Evolutionary conservation across 2,888 invertebrate species (phyloP).

Genomic region (Lepidochrysops patricia): DNA sequence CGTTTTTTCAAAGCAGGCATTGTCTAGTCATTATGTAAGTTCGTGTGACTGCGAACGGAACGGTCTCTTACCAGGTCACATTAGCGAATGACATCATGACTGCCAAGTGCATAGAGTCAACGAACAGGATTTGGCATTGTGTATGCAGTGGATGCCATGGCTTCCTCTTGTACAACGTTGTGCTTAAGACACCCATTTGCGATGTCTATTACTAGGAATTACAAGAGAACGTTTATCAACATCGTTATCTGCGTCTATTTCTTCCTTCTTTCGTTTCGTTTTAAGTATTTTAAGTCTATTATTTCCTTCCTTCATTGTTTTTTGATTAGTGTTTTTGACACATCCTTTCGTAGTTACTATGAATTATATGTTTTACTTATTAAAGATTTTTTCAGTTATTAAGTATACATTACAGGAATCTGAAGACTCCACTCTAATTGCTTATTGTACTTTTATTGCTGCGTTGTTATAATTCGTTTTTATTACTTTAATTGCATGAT

Average conservation of each 20-base stretch:
- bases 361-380: too few species aligned
- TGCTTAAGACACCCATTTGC: too few species aligned
- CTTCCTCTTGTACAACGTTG: constrained; percentile 40
- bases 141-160: constrained; percentile 66
- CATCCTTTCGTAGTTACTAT: too few species aligned
- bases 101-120: constrained; percentile 68
- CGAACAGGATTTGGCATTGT: constrained; percentile 64
- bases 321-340: too few species aligned
- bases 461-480: constrained; percentile 15
- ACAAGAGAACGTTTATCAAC: too few species aligned
- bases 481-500: constrained; percentile 19
- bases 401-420: not conserved
- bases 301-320: too few species aligned
- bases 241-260: too few species aligned
- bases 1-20: constrained; percentile 43
- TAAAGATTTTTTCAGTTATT: too few species aligned
- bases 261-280: too few species aligned
- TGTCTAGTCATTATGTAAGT: constrained; percentile 66
- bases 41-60: constrained; percentile 61
- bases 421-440: constrained; percentile 38
- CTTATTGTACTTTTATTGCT: not conserved
- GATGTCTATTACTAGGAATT: too few species aligned
- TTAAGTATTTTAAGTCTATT: too few species aligned
- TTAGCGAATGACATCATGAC: constrained; percentile 63
- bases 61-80: constrained; percentile 67